These are phyloP conservation scores for Centrocercus urophasianus DNA, from an alignment of 2,113 vertebrate species.

Conservation along the genomic window DNA sequence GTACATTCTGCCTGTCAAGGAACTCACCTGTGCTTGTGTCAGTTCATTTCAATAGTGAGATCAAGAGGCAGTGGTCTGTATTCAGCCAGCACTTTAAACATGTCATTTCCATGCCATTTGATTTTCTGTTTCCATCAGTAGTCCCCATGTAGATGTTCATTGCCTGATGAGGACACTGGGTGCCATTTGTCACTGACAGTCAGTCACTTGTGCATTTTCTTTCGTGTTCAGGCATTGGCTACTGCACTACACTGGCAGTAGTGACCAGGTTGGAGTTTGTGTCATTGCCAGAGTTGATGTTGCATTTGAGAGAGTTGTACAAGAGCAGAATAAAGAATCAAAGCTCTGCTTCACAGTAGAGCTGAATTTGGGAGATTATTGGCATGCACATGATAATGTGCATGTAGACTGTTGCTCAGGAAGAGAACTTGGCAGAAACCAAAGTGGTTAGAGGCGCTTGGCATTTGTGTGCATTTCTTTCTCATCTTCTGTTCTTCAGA, in stretches of 20 bases:
- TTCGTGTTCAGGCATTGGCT: neutral
- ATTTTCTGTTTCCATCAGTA: neutral
- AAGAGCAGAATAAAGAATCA: neutral
- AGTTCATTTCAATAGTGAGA: rapidly evolving
- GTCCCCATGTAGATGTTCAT: neutral
- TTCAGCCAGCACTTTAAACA: neutral
- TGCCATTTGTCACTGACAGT: neutral
- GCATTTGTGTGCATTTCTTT: neutral
- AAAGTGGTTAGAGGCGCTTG: neutral
- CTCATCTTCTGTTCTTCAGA: neutral
- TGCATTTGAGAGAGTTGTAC: neutral
- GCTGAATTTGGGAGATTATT: neutral
- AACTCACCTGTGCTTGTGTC: neutral
- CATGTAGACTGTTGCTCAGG: neutral
- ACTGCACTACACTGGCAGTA: neutral
- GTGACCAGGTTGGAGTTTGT: neutral
- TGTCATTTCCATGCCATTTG: neutral
- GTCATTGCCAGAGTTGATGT: neutral
- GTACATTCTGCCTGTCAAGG: neutral
- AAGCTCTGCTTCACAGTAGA: neutral
- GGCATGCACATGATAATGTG: neutral
- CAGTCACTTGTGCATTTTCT: neutral
- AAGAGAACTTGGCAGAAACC: neutral
- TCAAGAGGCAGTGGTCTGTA: neutral
- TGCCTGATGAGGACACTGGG: neutral